phyloP scores from a whole-genome alignment of 1,140 invertebrate genomes.

The Anagrus nilaparvatae region DNA sequence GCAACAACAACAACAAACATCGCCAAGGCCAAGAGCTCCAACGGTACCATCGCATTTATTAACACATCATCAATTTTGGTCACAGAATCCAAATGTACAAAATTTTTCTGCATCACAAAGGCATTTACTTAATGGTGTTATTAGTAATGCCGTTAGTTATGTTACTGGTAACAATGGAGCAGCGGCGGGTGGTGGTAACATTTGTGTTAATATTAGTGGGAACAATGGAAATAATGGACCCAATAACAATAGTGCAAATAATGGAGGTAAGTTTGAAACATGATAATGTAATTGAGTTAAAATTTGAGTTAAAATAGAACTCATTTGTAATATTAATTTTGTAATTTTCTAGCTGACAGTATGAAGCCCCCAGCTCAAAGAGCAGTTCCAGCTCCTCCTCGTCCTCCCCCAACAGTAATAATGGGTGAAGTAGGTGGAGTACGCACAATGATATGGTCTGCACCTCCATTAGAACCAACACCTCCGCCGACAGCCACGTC shows the following conservation, averaged over 20 bases:
- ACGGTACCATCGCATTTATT: slow-evolving; percentile 40
- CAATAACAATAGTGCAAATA: neutral
- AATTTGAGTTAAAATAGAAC: neutral
- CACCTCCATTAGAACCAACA: slow-evolving; percentile 46
- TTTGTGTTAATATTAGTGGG: slow-evolving; percentile 14
- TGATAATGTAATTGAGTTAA: too few species aligned
- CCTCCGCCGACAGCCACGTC: slow-evolving; percentile 40
- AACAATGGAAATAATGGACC: slow-evolving; percentile 3
- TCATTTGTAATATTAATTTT: neutral
- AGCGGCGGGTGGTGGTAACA: slow-evolving; percentile 1
- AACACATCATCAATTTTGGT: slow-evolving; percentile 41
- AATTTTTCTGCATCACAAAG: slow-evolving; percentile 44
- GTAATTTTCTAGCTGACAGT: slow-evolving; percentile 33
- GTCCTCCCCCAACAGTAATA: slow-evolving; percentile 75
- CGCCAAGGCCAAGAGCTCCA: slow-evolving; percentile 32
- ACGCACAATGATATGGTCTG: slow-evolving; percentile 83
- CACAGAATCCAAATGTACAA: slow-evolving; percentile 42
- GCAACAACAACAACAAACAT: slow-evolving; percentile 38
- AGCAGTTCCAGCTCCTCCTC: slow-evolving; percentile 46
- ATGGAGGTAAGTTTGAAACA: neutral
- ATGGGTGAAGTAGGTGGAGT: slow-evolving; percentile 87
- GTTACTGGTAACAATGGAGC: slow-evolving; percentile 23
- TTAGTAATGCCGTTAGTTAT: slow-evolving; percentile 39
- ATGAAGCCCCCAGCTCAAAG: slow-evolving; percentile 49
- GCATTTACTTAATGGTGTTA: slow-evolving; percentile 40